Percentiles rank a stretch among this genome's conserved stretches.
Evolutionary conservation across 2,888 invertebrate species (phyloP).

Genomic region (Drosophila seclusa): DNA sequence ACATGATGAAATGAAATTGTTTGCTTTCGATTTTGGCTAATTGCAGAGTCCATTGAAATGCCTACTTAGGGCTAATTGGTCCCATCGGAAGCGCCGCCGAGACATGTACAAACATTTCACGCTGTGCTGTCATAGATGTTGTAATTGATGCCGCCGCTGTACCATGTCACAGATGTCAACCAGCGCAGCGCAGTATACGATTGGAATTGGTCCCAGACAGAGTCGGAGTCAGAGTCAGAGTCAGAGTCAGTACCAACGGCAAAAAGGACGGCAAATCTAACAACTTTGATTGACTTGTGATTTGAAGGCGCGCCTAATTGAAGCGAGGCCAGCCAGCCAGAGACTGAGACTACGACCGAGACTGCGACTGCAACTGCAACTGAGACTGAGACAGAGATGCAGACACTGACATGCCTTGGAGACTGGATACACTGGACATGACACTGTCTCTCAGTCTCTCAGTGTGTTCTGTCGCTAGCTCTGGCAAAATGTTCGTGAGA

Average conservation of each 20-base stretch:
- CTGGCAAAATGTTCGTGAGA: slow-evolving; percentile 76
- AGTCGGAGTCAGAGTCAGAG: background rate
- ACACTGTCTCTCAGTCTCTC: slow-evolving; percentile 34
- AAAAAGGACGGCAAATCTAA: slow-evolving; percentile 79
- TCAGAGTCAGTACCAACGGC: slow-evolving; percentile 9
- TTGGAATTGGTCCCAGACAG: slow-evolving; percentile 26
- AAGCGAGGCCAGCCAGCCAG: slow-evolving; percentile 67
- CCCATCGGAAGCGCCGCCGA: slow-evolving; percentile 79
- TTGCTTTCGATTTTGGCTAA: slow-evolving; percentile 79
- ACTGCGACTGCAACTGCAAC: slow-evolving; percentile 11
- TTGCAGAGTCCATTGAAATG: slow-evolving; percentile 79
- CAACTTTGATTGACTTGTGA: slow-evolving; percentile 84
- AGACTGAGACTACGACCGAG: slow-evolving; percentile 6
- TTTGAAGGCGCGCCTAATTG: slow-evolving; percentile 83
- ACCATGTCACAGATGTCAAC: slow-evolving; percentile 80
- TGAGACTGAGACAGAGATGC: slow-evolving; percentile 26
- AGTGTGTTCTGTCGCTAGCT: slow-evolving; percentile 58
- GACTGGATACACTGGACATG: slow-evolving; percentile 60
- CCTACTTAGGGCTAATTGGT: slow-evolving; percentile 80
- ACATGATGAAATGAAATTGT: slow-evolving; percentile 76
- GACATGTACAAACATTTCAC: slow-evolving; percentile 83
- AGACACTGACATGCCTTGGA: slow-evolving; percentile 63
- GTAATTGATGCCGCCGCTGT: slow-evolving; percentile 83
- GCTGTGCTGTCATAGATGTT: slow-evolving; percentile 84
- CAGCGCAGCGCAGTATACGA: slow-evolving; percentile 33